Conservation (phyloP, 2,888 invertebrate species). For the Pyrochroa serraticornis region DNA sequence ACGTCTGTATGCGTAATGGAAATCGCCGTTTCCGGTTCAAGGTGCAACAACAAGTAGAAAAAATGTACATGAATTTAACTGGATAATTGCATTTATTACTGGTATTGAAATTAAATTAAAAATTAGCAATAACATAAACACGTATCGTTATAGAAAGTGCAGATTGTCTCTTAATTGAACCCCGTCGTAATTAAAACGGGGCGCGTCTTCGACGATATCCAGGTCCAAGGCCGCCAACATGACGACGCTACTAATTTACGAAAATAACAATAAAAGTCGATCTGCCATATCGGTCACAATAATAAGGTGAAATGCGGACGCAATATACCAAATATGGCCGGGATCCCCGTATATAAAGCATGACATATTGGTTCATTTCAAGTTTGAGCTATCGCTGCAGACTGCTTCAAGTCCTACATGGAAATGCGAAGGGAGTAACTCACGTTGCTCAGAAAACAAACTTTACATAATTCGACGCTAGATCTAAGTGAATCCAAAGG, state of each 20-base stretch:
- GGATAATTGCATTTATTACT: no score
- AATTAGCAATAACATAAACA: no score
- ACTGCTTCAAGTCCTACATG: conserved; percentile 24
- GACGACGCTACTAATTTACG: not conserved
- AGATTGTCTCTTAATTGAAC: no score
- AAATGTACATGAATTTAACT: no score
- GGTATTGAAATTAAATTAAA: no score
- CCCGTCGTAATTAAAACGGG: no score
- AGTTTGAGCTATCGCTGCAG: conserved; percentile 36
- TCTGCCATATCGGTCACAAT: conserved; percentile 29
- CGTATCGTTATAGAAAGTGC: no score
- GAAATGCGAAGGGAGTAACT: conserved; percentile 31
- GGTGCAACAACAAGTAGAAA: no score
- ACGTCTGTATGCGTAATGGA: no score
- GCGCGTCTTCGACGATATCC: no score
- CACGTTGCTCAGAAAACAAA: conserved; percentile 39
- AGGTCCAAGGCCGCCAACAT: no score
- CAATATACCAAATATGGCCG: conserved; percentile 35
- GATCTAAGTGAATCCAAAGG: conserved; percentile 19
- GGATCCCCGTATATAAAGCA: conserved; percentile 32
- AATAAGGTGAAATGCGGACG: conserved; percentile 37
- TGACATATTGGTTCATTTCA: conserved; percentile 43
- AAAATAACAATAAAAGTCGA: conserved; percentile 15
- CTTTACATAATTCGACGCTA: conserved; percentile 37
- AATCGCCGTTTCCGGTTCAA: no score